phyloP scores from a whole-genome alignment of 2,888 invertebrate genomes.

The Orthosia gothica region DNA sequence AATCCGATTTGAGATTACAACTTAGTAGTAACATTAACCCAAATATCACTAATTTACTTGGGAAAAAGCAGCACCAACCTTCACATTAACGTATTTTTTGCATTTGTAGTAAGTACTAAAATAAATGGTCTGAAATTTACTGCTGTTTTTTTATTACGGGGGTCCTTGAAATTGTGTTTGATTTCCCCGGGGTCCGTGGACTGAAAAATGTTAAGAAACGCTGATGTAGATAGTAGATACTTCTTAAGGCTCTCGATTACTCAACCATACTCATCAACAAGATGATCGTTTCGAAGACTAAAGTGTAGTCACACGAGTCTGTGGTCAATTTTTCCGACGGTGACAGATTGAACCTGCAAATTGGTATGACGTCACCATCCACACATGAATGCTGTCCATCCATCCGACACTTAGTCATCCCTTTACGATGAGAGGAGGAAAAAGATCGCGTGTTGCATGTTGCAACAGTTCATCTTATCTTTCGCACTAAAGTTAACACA shows the following conservation, averaged over 20 bases:
- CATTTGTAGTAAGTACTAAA: no score
- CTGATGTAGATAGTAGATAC: neutral
- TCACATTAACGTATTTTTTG: no score
- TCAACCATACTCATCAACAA: neutral
- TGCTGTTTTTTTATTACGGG: no score
- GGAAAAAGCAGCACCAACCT: no score
- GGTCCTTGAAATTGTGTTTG: no score
- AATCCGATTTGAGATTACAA: no score
- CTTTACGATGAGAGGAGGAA: constrained; percentile 27
- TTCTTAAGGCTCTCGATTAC: neutral
- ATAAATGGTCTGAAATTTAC: no score
- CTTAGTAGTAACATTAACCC: no score
- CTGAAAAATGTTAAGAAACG: no score
- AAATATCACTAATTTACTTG: no score
- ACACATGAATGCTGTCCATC: constrained; percentile 10
- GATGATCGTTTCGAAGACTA: neutral
- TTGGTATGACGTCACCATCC: constrained; percentile 36
- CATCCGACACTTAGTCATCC: constrained; percentile 44
- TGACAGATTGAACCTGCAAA: constrained; percentile 8
- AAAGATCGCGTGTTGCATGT: constrained; percentile 44
- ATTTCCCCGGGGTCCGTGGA: no score
- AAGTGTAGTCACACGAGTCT: neutral
- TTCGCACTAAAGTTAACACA: constrained; percentile 64
- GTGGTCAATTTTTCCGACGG: neutral
- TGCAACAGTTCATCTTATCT: constrained; percentile 59